Conservation (phyloP, 2,797 vertebrate species). For the Peromyscus attwateri region DNA sequence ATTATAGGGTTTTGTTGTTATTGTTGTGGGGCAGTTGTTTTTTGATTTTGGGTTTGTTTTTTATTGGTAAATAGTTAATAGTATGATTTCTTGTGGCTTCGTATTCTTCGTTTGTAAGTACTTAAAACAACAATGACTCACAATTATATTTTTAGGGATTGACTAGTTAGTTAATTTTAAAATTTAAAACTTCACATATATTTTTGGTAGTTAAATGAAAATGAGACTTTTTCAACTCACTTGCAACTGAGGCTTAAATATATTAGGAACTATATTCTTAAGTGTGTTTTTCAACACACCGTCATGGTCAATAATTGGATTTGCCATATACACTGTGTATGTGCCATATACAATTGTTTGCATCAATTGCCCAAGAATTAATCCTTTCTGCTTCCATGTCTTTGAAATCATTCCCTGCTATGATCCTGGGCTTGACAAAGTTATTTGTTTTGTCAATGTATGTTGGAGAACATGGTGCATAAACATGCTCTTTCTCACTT, state of each 20-base stretch:
- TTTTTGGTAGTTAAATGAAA: constrained; percentile 16
- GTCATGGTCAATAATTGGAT: background rate
- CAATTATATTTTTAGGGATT: background rate
- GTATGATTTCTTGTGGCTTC: background rate
- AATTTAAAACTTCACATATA: background rate
- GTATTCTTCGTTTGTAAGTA: background rate
- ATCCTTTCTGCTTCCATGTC: background rate
- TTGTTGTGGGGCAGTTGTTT: background rate
- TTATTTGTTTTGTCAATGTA: background rate
- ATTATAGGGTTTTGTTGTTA: background rate
- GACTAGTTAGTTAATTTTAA: background rate
- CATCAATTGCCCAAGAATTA: background rate
- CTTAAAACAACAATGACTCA: background rate
- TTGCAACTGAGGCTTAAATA: background rate
- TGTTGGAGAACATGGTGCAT: background rate
- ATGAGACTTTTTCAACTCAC: background rate
- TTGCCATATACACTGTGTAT: background rate
- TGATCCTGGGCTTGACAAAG: background rate
- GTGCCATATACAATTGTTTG: too few relatives aligned
- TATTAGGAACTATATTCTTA: background rate
- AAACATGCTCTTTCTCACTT: background rate
- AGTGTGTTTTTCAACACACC: background rate
- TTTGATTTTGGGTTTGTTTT: background rate
- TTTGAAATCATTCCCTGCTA: background rate
- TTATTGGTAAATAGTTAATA: background rate